Conservation (phyloP, 2,888 invertebrate species). For the Galerucella pusilla region DNA sequence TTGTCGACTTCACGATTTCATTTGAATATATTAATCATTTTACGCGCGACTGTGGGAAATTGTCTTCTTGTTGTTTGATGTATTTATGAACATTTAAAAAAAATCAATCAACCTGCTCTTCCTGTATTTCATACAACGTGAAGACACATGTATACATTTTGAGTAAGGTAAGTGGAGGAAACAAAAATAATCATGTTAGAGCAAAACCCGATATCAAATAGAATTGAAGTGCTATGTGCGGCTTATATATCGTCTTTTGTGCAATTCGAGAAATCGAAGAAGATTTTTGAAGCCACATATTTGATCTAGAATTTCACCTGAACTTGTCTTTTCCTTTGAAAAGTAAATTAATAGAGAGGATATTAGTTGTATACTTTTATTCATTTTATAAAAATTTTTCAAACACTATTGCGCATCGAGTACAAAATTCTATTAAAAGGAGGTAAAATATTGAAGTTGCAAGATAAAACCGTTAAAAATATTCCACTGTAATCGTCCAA, state of each 20-base stretch:
- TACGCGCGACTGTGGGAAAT: too few species aligned
- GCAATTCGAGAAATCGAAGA: conserved; percentile 3
- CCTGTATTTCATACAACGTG: neutral
- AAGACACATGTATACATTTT: neutral
- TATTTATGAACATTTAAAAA: too few species aligned
- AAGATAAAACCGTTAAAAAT: too few species aligned
- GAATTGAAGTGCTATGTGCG: neutral
- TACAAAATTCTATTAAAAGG: too few species aligned
- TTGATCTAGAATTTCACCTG: conserved; percentile 13
- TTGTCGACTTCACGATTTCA: too few species aligned
- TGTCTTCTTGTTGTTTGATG: too few species aligned
- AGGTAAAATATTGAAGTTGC: too few species aligned
- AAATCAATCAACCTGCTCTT: neutral
- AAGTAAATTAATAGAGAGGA: neutral
- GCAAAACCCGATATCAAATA: conserved; percentile 5
- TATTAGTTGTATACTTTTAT: neutral
- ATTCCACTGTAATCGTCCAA: too few species aligned
- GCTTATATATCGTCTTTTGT: neutral
- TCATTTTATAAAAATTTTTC: neutral
- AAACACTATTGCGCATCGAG: too few species aligned
- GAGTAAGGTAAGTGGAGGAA: neutral
- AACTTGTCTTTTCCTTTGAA: neutral
- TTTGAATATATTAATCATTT: too few species aligned
- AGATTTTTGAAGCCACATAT: conserved; percentile 1
- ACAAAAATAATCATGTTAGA: neutral